These are phyloP conservation scores for Eupithecia centaureata DNA, from an alignment of 2,888 invertebrate species.

Conservation along the genomic window DNA sequence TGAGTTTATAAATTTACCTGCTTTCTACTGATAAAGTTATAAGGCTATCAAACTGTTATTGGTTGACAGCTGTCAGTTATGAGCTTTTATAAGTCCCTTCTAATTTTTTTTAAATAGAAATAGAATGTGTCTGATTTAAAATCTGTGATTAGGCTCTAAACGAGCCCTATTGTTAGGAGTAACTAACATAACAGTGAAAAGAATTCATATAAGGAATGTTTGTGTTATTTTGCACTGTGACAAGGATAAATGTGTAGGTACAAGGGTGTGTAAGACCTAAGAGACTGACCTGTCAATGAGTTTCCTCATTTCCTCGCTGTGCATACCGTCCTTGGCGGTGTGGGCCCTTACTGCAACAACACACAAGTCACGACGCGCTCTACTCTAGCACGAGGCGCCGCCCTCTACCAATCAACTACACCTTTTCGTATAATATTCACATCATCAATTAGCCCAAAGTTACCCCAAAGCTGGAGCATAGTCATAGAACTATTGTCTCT, in stretches of 20 bases:
- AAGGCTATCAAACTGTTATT: background rate
- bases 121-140: too few species aligned
- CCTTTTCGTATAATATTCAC: conserved; percentile 51
- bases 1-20: background rate
- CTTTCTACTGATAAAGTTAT: background rate
- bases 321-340: conserved; percentile 94
- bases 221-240: background rate
- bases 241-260: background rate
- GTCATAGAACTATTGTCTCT: too few species aligned
- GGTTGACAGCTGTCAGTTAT: background rate
- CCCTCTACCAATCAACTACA: conserved; percentile 56
- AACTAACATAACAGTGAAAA: background rate
- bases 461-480: background rate
- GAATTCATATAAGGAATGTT: too few species aligned
- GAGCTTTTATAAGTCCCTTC: background rate
- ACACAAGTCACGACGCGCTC: conserved; percentile 81
- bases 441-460: background rate
- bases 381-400: conserved; percentile 76
- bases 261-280: conserved; percentile 53
- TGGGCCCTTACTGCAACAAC: conserved; percentile 87
- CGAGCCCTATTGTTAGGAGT: background rate
- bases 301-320: conserved; percentile 98
- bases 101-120: too few species aligned
- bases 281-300: conserved; percentile 97
- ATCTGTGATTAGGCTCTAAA: too few species aligned